Base-by-base conservation (phyloP, 2,888 invertebrate species). In the Tholera decimalis region DNA sequence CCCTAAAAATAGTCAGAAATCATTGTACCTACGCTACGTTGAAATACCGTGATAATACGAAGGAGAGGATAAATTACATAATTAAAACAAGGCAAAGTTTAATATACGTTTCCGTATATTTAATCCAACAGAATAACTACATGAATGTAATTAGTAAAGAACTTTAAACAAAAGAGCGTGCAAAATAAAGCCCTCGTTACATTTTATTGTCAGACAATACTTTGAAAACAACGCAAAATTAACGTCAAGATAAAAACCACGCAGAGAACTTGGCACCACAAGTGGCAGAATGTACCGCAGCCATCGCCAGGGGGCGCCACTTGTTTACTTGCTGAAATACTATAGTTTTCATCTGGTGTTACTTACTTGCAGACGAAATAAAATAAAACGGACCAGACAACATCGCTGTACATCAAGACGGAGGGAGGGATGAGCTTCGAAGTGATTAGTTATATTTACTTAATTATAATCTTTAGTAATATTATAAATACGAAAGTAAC, bases 251-350 rank as follows among this genome's bases (percentile, higher is more conserved):
- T 75, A 74, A 75, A 67, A 55, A 26, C 15, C n/a, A 28, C 18
- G 47, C 56, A 56, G 44, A 43, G 24, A 37, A 73, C 50, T 80
- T 80, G 82, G 79, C 80, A 80, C 50, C 44, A 49, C 22, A 73
- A 69, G 70, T 67, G 78, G 55, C 75, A 54, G 62, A 26, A 47
- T 20, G 35, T 33, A 30, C 39, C 44, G 20, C 43, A n/a, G 11
- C 13, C 20, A 24, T 18, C 54, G 73, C 70, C 61, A 39, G 58
- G 18, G 65, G 80, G 58, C 53, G 30, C 39, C 30, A 0, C 13
- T 51, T 8, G 43, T 73, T 60, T 50, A 50, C 41, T 53, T 4
- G 9, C 9, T 28, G 20, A 8, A 5, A 54, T 30, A 55, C 57
- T 46, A n/a, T 5, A 8, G 0, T 11, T 41, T 53, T 20, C 26